Conservation (phyloP, 2,113 vertebrate genomes). For the Sylvilagus bachmani region DNA sequence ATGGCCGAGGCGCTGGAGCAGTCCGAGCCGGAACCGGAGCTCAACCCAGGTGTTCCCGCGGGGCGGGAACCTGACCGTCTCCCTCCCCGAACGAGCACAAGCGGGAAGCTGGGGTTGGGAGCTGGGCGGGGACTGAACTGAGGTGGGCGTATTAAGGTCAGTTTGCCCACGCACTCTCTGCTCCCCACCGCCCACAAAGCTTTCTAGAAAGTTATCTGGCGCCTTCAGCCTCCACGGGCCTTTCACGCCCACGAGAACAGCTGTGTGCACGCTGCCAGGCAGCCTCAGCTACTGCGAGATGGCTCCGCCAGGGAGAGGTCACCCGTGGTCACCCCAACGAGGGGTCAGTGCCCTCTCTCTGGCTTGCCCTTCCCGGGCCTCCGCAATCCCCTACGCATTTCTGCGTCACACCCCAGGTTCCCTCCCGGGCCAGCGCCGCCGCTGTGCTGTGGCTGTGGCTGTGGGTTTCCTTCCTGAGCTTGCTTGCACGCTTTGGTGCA, state of each 20-base stretch:
- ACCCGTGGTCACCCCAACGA: neutral
- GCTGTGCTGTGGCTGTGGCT: too few relatives aligned
- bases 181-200: neutral
- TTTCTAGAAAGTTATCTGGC: constrained; percentile 13
- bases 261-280: neutral
- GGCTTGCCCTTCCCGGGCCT: neutral
- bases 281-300: neutral
- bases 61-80: too few relatives aligned
- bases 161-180: neutral
- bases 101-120: too few relatives aligned
- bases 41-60: too few relatives aligned
- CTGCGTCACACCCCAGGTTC: neutral
- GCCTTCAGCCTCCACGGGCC: neutral
- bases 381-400: neutral
- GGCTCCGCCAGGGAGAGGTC: constrained; percentile 11
- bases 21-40: too few relatives aligned
- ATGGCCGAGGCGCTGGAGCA: too few relatives aligned
- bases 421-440: neutral
- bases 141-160: too few relatives aligned
- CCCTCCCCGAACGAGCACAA: too few relatives aligned
- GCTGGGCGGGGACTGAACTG: too few relatives aligned
- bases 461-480: neutral
- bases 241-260: neutral
- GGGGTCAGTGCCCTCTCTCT: constrained; percentile 52
- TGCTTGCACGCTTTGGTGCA: neutral